Percentiles rank a stretch among this genome's conserved stretches.
These are phyloP conservation scores for Hippoglossus stenolepis DNA, from an alignment of 2,113 vertebrate species.

Conservation along the genomic window DNA sequence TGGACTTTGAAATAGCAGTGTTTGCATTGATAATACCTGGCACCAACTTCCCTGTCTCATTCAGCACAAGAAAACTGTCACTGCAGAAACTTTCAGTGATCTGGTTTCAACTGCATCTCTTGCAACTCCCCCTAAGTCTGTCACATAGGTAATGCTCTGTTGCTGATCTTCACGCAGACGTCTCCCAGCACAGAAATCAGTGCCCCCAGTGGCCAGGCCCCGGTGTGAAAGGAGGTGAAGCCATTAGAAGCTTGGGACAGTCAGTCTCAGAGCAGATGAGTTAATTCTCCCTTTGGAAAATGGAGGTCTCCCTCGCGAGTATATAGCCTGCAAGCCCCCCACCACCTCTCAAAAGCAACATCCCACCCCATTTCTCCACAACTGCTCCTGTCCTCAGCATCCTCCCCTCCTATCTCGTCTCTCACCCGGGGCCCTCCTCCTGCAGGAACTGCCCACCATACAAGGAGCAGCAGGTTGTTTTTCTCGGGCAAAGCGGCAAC, in stretches of 20 bases:
- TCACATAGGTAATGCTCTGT: not conserved
- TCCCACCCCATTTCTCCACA: slow-evolving; percentile 39
- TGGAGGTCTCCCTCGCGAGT: slow-evolving; percentile 41
- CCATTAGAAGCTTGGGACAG: slow-evolving; percentile 4
- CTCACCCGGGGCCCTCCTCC: slow-evolving; percentile 18
- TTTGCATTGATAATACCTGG: not conserved
- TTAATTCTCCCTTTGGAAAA: slow-evolving; percentile 44
- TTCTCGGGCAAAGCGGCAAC: slow-evolving; percentile 26
- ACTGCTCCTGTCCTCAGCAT: slow-evolving; percentile 31
- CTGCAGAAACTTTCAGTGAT: slow-evolving; percentile 2
- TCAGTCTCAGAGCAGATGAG: not conserved
- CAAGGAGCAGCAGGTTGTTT: slow-evolving; percentile 66
- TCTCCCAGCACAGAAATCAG: slow-evolving; percentile 19
- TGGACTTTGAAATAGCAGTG: not conserved
- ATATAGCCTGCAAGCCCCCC: slow-evolving; percentile 58
- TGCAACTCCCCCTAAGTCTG: not conserved
- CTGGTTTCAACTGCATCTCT: slow-evolving; percentile 1
- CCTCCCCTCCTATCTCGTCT: slow-evolving; percentile 23
- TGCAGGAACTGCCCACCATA: slow-evolving; percentile 73
- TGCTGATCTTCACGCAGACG: slow-evolving; percentile 11
- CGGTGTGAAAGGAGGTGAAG: slow-evolving; percentile 16
- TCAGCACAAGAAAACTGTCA: not conserved
- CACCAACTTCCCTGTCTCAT: not conserved
- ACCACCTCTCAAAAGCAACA: slow-evolving; percentile 42
- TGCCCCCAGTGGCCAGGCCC: slow-evolving; percentile 4